A percentile compares a stretch with the other conserved stretches of the same genome.
Conservation (phyloP, 2,113 vertebrate species). For the Corythaixoides concolor region DNA sequence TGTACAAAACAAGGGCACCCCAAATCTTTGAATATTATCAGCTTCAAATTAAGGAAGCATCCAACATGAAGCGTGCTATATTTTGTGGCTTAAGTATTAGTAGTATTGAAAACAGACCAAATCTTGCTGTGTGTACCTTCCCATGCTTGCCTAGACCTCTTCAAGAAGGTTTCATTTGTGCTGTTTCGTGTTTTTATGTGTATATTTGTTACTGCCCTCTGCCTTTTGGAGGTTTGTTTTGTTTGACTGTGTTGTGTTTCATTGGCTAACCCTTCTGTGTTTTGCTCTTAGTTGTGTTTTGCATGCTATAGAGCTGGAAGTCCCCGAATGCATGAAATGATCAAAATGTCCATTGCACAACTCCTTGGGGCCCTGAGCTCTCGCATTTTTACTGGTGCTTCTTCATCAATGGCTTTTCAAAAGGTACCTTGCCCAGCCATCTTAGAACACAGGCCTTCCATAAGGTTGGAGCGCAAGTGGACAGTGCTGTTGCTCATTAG, state of each 20-base stretch:
- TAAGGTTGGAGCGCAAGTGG: not conserved
- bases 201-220: not conserved
- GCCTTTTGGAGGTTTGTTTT: not conserved
- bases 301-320: slow-evolving; percentile 75
- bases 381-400: slow-evolving; percentile 39
- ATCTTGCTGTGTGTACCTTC: not conserved
- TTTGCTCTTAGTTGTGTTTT: slow-evolving; percentile 75
- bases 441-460: not conserved
- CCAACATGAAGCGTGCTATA: not conserved
- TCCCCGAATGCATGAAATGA: slow-evolving; percentile 74
- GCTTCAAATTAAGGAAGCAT: not conserved
- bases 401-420: slow-evolving; percentile 65
- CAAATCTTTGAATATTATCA: not conserved
- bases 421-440: slow-evolving; percentile 58
- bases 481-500: not conserved
- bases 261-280: slow-evolving; percentile 62
- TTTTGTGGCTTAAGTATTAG: not conserved
- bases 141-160: slow-evolving; percentile 12
- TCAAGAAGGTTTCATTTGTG: not conserved
- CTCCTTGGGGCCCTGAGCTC: slow-evolving; percentile 68
- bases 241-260: not conserved
- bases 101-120: not conserved
- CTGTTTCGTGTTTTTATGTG: not conserved
- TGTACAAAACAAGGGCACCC: not conserved
- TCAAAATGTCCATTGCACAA: slow-evolving; percentile 67